Conservation (phyloP, 2,797 vertebrate genomes). For the Schizopygopsis pylzovi region DNA sequence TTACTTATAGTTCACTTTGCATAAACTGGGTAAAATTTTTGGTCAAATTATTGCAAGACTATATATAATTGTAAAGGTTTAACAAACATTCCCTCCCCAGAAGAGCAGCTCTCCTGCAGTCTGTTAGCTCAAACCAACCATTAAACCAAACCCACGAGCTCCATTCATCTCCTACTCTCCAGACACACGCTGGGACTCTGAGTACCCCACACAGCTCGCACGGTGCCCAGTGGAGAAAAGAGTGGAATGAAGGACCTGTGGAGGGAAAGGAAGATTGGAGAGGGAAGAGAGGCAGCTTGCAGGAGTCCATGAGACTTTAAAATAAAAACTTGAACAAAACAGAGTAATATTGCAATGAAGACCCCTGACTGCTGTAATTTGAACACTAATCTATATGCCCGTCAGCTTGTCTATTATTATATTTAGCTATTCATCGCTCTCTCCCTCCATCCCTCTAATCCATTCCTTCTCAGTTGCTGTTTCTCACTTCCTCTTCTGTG, state of each 20-base stretch:
- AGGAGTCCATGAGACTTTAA: constrained; percentile 16
- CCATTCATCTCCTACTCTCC: constrained; percentile 59
- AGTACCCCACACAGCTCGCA: constrained; percentile 55
- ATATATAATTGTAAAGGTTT: constrained; percentile 52
- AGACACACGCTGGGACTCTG: constrained; percentile 63
- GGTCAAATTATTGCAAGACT: neutral
- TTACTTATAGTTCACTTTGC: neutral
- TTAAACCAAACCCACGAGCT: constrained; percentile 59
- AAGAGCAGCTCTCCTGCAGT: constrained; percentile 43
- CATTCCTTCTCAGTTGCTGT: constrained; percentile 42
- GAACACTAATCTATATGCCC: constrained; percentile 24
- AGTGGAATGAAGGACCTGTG: constrained; percentile 24
- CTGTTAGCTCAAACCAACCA: constrained; percentile 54
- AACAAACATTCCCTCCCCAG: neutral
- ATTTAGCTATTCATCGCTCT: constrained; percentile 17
- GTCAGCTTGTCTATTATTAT: constrained; percentile 22
- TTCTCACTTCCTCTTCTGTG: constrained; percentile 24
- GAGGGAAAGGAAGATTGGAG: constrained; percentile 16
- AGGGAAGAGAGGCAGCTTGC: constrained; percentile 3
- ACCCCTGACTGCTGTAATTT: constrained; percentile 14
- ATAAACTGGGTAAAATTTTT: neutral
- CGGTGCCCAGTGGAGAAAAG: constrained; percentile 22
- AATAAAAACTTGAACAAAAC: constrained; percentile 14
- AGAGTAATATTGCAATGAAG: constrained; percentile 5
- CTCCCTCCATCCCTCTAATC: constrained; percentile 31